These are phyloP conservation scores for Heliconius cydno DNA, from an alignment of 2,888 invertebrate genomes.

Conservation along the genomic window DNA sequence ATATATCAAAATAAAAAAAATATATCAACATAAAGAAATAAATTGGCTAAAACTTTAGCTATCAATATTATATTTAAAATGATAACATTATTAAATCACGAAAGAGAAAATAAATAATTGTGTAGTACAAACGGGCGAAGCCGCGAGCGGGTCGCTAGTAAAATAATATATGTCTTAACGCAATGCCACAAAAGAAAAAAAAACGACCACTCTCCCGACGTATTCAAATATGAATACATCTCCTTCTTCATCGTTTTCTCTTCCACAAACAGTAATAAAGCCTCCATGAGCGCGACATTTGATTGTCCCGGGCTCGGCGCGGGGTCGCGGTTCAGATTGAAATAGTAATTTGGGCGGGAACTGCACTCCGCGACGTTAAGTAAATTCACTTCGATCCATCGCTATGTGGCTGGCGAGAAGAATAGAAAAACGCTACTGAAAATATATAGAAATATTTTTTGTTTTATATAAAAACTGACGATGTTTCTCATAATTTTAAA, in stretches of 20 bases:
- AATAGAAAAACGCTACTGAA: slow-evolving; percentile 44
- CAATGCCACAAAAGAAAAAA: background rate
- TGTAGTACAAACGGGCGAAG: too few species aligned
- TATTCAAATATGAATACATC: slow-evolving; percentile 14
- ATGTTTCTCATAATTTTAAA: background rate
- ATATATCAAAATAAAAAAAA: too few species aligned
- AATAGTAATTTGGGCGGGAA: slow-evolving; percentile 73
- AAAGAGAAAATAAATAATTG: too few species aligned
- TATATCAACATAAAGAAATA: too few species aligned
- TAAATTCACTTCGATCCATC: slow-evolving; percentile 58
- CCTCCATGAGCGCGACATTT: slow-evolving; percentile 46
- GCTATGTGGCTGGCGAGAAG: slow-evolving; percentile 47
- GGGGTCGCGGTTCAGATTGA: slow-evolving; percentile 58
- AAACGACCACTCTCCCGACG: background rate
- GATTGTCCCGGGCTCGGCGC: slow-evolving; percentile 47
- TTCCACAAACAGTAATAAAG: slow-evolving; percentile 46
- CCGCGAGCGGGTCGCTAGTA: too few species aligned
- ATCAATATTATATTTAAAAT: too few species aligned
- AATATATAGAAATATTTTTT: background rate
- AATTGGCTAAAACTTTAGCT: too few species aligned
- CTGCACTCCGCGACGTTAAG: slow-evolving; percentile 65
- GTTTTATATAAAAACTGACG: background rate
- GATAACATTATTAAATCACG: too few species aligned
- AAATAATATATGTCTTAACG: too few species aligned
- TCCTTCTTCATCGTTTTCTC: slow-evolving; percentile 23